Base-by-base conservation (phyloP, 1,140 invertebrate species). In the Grapholita molesta region DNA sequence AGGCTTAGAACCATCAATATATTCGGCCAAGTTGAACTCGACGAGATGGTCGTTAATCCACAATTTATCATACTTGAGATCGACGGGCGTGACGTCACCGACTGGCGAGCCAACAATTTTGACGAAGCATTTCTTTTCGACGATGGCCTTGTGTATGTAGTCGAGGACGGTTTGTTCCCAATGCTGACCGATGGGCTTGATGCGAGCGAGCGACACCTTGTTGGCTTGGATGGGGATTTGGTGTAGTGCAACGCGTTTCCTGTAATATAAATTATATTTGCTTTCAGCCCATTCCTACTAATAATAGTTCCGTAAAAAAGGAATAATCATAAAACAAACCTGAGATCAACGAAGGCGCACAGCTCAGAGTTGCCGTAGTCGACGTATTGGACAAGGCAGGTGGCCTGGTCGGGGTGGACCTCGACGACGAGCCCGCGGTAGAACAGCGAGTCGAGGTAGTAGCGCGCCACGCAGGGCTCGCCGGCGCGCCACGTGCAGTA, bases 281-380 rank as follows among this genome's bases (percentile, higher is more conserved):
- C n/a, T n/a, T n/a, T n/a, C n/a, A n/a, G n/a, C n/a, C n/a, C n/a
- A n/a, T n/a, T n/a, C n/a, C n/a, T n/a, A n/a, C n/a, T n/a, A n/a
- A n/a, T n/a, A n/a, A n/a, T n/a, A n/a, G n/a, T n/a, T n/a, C n/a
- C n/a, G n/a, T n/a, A n/a, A n/a, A n/a, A n/a, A n/a, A n/a, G n/a
- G n/a, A n/a, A n/a, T n/a, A n/a, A n/a, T n/a, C n/a, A n/a, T n/a
- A n/a, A n/a, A n/a, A n/a, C 42, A 21, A 9, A 48, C 42, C 42
- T 48, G 30, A 95, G 67, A 1, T 92, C 79, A 0, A 77, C 70
- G 0, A 85, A 70, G 6, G 76, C 52, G 8, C 92, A 93, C 11
- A 78, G 76, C 66, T 92, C 89, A 23, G 78, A 67, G 61, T 94
- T 94, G 0, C 94, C 94, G 71, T 92, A 94, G 77, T 95, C 94